phyloP scores from a whole-genome alignment of 2,113 vertebrate species.

The Pachypanchax playfairii region DNA sequence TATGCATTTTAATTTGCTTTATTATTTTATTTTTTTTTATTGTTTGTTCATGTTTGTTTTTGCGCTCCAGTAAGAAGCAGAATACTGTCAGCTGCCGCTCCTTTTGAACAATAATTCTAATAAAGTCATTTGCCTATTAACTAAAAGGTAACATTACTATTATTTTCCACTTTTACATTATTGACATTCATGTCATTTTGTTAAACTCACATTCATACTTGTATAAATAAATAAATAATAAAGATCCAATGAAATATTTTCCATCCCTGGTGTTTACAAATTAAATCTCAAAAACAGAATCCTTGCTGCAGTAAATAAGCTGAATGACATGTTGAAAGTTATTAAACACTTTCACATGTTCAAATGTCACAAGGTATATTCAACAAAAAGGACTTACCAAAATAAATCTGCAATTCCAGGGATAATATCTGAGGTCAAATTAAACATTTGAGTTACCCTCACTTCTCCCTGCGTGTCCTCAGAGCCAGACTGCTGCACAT shows the following conservation, averaged over 20 bases:
- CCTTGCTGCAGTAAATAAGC: no score
- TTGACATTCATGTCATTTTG: background rate
- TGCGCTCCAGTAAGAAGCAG: no score
- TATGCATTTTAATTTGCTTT: no score
- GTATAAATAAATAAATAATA: background rate
- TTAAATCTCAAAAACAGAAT: background rate
- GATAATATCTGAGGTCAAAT: slow-evolving; percentile 23
- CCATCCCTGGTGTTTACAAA: no score
- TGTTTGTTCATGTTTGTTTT: no score
- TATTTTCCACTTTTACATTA: background rate
- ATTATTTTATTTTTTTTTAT: no score
- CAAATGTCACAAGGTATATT: background rate
- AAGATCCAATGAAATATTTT: no score
- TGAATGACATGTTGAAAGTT: slow-evolving; percentile 1
- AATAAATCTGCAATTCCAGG: slow-evolving; percentile 7
- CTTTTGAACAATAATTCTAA: no score
- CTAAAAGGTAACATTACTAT: no score
- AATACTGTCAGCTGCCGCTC: no score
- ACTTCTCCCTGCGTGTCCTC: slow-evolving; percentile 27
- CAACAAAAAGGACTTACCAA: slow-evolving; percentile 16
- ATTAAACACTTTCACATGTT: slow-evolving; percentile 5
- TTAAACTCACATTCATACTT: no score
- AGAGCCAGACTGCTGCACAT: slow-evolving; percentile 35
- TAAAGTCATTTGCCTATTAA: no score
- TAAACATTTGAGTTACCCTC: slow-evolving; percentile 24